Evolutionary conservation across 92 coral and sea anemone genomes (phyloP), one percentile per base, ranked within the genome.

Genomic region (Siderastrea siderea): DNA sequence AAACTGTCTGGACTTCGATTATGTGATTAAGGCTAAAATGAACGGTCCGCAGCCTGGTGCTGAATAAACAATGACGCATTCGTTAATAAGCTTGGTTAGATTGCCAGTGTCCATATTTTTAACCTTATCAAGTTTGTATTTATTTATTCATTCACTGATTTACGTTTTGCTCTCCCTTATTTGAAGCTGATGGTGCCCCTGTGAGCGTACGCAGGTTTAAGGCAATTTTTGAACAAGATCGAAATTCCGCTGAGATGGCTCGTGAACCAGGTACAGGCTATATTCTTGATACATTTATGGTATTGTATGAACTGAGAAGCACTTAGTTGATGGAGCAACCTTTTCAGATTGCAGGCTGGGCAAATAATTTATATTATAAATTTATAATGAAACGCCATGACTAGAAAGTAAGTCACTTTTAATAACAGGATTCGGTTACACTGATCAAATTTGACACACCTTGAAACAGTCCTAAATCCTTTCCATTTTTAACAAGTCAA

Each of bases 191-290:
- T 68, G 83, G 89, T n/a, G 11, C 83, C n/a, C 89, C 89, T 5
- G 68, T 85, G 64, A 85, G 89, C 48, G 89, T 85, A 17, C 83
- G 84, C 57, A 77, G 38, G 68, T 85, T 49, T 84, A 85, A 78
- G 77, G 89, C 89, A n/a, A 75, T 85, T 12, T 85, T 85, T 53
- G 89, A 85, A 55, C 74, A 67, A 67, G 77, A 85, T 57, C 75
- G 45, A 50, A 14, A 7, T 16, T 66, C 77, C 44, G 84, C 58
- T 14, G 75, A 66, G 69, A 54, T 19, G 68, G 77, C 83, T 76
- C 89, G 83, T 38, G 77, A 77, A 1, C 77, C 82, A 57, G 89
- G 89, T 85, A 67, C 13, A 43, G n/a, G 59, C 6, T 47, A 12
- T n/a, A 46, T 9, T 47, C 1, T 70, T 68, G 8, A 68, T 14